These are phyloP conservation scores for Balearica regulorum DNA, from an alignment of 2,797 vertebrate genomes.

Conservation along the genomic window DNA sequence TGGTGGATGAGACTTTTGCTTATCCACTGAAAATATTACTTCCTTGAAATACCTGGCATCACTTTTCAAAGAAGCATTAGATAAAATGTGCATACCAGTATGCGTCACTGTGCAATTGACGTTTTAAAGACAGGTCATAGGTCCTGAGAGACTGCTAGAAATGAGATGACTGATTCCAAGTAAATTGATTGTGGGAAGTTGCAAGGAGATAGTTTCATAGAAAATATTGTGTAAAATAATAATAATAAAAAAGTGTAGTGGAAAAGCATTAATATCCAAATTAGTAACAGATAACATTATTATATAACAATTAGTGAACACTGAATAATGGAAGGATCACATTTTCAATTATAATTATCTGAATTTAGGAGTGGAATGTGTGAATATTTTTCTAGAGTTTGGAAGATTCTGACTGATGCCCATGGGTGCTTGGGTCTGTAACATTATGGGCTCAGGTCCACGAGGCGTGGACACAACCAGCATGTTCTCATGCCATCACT, in stretches of 20 bases:
- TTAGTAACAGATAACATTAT: not conserved
- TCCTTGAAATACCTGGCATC: not conserved
- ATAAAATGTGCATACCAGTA: not conserved
- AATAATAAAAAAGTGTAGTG: too few species aligned
- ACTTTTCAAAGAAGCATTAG: not conserved
- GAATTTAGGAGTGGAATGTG: not conserved
- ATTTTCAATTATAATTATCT: not conserved
- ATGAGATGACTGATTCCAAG: not conserved
- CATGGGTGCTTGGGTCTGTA: not conserved
- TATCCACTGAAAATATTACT: not conserved
- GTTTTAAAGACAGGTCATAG: not conserved
- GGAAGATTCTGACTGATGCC: not conserved
- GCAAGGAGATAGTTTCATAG: not conserved
- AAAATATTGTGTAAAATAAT: not conserved
- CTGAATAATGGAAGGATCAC: not conserved
- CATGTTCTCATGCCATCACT: rapidly evolving
- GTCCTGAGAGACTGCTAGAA: not conserved
- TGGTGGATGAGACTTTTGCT: not conserved
- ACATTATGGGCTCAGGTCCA: not conserved
- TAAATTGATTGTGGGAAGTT: not conserved
- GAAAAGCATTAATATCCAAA: not conserved
- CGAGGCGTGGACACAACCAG: not conserved
- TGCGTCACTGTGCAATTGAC: not conserved
- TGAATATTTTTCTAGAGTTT: not conserved
- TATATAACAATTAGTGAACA: not conserved